These are phyloP conservation scores for Silvanus unidentatus DNA, from an alignment of 2,888 invertebrate genomes.

Conservation along the genomic window DNA sequence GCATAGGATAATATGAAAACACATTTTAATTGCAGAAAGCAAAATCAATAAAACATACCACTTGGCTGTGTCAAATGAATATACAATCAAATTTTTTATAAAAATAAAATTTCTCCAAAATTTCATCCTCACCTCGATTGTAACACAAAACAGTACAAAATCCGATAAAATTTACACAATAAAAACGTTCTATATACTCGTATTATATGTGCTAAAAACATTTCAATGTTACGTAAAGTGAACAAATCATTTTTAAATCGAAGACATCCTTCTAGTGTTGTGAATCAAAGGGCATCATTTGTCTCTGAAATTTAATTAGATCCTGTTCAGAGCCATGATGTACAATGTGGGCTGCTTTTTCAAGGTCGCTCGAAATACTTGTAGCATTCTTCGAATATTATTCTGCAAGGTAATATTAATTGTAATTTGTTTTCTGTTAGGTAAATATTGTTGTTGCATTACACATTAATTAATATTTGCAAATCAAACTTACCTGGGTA, in stretches of 20 bases:
- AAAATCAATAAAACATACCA: background rate
- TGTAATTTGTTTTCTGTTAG: background rate
- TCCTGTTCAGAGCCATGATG: conserved; percentile 26
- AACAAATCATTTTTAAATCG: background rate
- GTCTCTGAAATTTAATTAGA: background rate
- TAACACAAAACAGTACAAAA: no score
- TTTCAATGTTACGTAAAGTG: conserved; percentile 3
- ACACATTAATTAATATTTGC: background rate
- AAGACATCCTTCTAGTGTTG: background rate
- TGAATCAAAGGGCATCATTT: background rate
- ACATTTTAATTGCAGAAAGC: no score
- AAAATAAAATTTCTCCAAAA: background rate
- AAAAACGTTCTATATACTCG: background rate
- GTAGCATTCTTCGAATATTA: conserved; percentile 81
- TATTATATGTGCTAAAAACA: background rate
- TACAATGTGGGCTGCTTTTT: conserved; percentile 78
- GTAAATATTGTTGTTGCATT: background rate
- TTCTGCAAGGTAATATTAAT: conserved; percentile 58
- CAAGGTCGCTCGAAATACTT: conserved; percentile 72
- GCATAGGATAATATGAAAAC: no score
- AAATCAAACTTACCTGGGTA: no score
- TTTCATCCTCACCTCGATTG: no score
- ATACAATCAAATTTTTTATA: background rate
- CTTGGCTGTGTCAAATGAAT: background rate
- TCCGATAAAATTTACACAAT: no score